Evolutionary conservation across 2,888 invertebrate species (phyloP).

Genomic region (Strigamia transsilvanica): DNA sequence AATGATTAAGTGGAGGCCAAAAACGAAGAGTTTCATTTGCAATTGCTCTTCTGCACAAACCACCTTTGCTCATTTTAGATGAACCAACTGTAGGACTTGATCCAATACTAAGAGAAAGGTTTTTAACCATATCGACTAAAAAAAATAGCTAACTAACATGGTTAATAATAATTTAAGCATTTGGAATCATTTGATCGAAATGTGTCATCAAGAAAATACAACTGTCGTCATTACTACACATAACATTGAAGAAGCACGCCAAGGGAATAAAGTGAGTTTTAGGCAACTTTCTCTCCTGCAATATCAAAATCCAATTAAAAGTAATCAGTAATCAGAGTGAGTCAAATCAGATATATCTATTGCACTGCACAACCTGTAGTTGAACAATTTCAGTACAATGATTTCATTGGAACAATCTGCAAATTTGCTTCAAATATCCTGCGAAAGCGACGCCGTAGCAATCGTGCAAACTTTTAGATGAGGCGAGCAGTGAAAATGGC

Average conservation of each 20-base stretch:
- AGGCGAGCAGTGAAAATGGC: too few species aligned
- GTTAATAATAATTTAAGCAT: slow-evolving; percentile 60
- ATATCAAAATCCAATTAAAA: not conserved
- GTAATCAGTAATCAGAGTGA: too few species aligned
- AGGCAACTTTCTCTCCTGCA: slow-evolving; percentile 33
- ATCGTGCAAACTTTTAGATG: too few species aligned
- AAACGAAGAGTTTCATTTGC: slow-evolving; percentile 63
- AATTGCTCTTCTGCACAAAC: slow-evolving; percentile 63
- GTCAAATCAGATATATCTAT: too few species aligned
- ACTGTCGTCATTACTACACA: slow-evolving; percentile 65
- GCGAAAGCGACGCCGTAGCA: too few species aligned
- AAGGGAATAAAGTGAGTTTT: slow-evolving; percentile 79
- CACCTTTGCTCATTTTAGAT: slow-evolving; percentile 62
- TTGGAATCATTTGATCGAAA: slow-evolving; percentile 64
- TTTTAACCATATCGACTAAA: not conserved
- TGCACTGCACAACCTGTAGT: too few species aligned
- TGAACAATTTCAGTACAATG: too few species aligned
- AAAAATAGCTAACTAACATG: not conserved
- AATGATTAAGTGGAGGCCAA: too few species aligned
- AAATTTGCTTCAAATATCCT: too few species aligned
- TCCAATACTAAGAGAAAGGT: slow-evolving; percentile 63
- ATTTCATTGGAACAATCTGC: too few species aligned
- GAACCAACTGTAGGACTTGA: slow-evolving; percentile 67
- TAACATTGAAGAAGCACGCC: slow-evolving; percentile 69
- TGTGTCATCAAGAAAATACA: slow-evolving; percentile 61